A percentile compares a stretch with the other conserved stretches of the same genome.
phyloP scores from a whole-genome alignment of 2,888 invertebrate genomes.

The Epirrhoe tristata region DNA sequence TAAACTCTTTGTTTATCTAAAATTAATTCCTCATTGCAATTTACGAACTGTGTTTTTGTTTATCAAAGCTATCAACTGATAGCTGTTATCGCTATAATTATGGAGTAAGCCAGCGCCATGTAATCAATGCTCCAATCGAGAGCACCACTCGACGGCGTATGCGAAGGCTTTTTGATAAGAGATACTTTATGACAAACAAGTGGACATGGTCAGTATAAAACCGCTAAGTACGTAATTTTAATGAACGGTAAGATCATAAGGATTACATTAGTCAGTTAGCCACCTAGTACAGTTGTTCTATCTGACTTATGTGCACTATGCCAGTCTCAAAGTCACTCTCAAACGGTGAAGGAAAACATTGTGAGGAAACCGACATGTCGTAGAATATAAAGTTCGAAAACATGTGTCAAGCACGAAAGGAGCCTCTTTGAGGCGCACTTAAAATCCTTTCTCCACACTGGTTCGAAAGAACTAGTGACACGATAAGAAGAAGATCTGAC shows the following conservation, averaged over 20 bases:
- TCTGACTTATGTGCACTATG: too few relatives aligned
- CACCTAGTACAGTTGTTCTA: too few relatives aligned
- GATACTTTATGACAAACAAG: slow-evolving; percentile 2
- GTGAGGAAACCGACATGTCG: too few relatives aligned
- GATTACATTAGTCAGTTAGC: neutral
- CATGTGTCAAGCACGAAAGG: too few relatives aligned
- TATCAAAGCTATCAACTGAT: slow-evolving; percentile 21
- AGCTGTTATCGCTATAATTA: slow-evolving; percentile 27
- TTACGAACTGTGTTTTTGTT: slow-evolving; percentile 5
- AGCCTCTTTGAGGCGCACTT: too few relatives aligned
- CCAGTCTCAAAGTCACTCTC: too few relatives aligned
- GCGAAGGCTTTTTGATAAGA: slow-evolving; percentile 21
- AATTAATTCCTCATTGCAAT: neutral
- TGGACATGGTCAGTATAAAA: neutral
- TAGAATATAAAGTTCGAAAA: too few relatives aligned
- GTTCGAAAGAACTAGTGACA: too few relatives aligned
- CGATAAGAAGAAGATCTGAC: too few relatives aligned
- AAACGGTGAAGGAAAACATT: too few relatives aligned
- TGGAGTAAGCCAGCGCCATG: slow-evolving; percentile 24
- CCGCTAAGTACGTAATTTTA: neutral
- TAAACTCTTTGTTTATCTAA: neutral
- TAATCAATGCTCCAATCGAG: slow-evolving; percentile 35
- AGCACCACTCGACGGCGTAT: slow-evolving; percentile 25
- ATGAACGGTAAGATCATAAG: neutral
- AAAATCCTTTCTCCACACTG: too few relatives aligned